Percentiles rank a stretch among this genome's conserved stretches.
These are phyloP conservation scores for Tridacna crocea DNA, from an alignment of 2,888 invertebrate species.

Conservation along the genomic window DNA sequence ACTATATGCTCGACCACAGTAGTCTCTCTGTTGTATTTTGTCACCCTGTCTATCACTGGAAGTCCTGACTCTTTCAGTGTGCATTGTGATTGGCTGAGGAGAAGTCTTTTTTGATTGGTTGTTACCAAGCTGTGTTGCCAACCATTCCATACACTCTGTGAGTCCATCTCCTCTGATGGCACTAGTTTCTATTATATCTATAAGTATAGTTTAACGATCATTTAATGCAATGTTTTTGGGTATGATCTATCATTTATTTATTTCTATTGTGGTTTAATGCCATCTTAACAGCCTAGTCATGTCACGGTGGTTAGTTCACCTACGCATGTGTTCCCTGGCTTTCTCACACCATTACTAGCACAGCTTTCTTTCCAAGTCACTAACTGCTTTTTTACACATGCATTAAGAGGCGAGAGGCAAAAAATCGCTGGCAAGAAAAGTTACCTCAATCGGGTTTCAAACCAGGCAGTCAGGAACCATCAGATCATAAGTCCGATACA, in stretches of 20 bases:
- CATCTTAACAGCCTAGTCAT: no score
- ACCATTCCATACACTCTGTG: slow-evolving; percentile 77
- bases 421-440: no score
- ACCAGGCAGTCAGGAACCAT: no score
- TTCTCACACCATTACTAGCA: no score
- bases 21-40: slow-evolving; percentile 64
- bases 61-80: slow-evolving; percentile 28
- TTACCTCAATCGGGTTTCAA: no score
- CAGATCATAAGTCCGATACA: no score
- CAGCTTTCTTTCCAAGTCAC: no score
- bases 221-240: neutral
- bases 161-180: slow-evolving; percentile 76
- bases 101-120: slow-evolving; percentile 26
- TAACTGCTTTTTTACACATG: no score
- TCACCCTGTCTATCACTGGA: slow-evolving; percentile 51
- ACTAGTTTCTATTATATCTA: slow-evolving; percentile 78
- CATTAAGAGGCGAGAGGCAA: no score
- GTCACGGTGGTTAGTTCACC: no score
- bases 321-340: no score
- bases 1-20: slow-evolving; percentile 77
- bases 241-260: neutral
- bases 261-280: no score
- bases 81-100: slow-evolving; percentile 9
- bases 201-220: slow-evolving; percentile 25
- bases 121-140: slow-evolving; percentile 75